Evolutionary conservation across 2,888 invertebrate species (phyloP).

Genomic region (Drosophila subsilvestris): DNA sequence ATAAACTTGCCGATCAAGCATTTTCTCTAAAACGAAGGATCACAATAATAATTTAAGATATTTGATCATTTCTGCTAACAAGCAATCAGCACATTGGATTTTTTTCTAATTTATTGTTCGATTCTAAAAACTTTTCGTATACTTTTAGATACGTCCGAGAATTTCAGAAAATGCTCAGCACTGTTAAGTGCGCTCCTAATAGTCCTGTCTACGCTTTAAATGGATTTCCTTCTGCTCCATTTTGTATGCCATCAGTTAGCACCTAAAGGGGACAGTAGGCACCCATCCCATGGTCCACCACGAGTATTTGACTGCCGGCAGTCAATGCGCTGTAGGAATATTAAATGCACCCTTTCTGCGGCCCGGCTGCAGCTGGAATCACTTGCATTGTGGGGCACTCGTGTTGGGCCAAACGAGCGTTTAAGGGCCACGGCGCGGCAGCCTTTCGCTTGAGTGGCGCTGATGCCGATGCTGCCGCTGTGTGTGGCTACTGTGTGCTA

Average conservation of each 20-base stretch:
- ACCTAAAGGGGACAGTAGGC: not conserved
- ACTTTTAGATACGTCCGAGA: too few relatives aligned
- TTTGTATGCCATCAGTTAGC: not conserved
- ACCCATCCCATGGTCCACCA: not conserved
- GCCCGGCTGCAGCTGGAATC: constrained; percentile 27
- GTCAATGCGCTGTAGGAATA: constrained; percentile 42
- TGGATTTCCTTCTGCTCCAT: not conserved
- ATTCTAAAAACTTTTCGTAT: too few relatives aligned
- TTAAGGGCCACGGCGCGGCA: constrained; percentile 52
- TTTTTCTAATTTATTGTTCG: too few relatives aligned
- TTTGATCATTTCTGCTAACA: too few relatives aligned
- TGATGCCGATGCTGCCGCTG: constrained; percentile 17
- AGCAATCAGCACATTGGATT: too few relatives aligned
- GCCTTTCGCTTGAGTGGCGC: constrained; percentile 34
- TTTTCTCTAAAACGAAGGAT: too few relatives aligned
- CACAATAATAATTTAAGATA: too few relatives aligned
- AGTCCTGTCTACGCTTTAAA: not conserved
- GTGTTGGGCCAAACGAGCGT: constrained; percentile 45
- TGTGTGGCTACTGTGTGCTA: not conserved
- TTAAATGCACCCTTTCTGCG: constrained; percentile 46
- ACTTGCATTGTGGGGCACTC: constrained; percentile 44
- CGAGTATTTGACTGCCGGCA: constrained; percentile 13
- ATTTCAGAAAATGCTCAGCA: not conserved
- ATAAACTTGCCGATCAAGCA: too few relatives aligned
- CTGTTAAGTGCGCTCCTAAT: not conserved